These are phyloP conservation scores for Synanceia verrucosa DNA, from an alignment of 2,797 vertebrate genomes.

Conservation along the genomic window DNA sequence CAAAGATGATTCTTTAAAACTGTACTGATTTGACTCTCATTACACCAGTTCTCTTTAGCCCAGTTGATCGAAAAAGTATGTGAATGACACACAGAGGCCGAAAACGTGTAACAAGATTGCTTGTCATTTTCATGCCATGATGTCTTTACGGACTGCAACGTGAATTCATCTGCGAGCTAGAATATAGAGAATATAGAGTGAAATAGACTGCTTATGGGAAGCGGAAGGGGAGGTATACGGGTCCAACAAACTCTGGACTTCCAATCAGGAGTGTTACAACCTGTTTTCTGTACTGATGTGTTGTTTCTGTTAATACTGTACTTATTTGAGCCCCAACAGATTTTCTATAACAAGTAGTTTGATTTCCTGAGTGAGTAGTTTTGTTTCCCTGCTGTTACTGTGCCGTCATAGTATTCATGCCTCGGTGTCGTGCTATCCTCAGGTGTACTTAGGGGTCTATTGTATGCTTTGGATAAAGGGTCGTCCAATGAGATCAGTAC, in stretches of 20 bases:
- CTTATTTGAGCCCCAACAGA: no score
- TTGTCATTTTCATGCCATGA: background rate
- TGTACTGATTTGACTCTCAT: background rate
- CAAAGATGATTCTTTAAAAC: background rate
- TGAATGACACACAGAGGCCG: background rate
- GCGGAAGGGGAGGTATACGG: background rate
- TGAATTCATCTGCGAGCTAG: background rate
- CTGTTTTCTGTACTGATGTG: no score
- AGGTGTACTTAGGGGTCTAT: background rate
- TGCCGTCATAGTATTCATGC: background rate
- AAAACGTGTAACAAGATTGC: background rate
- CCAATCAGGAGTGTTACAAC: background rate
- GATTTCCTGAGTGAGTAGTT: rapidly evolving
- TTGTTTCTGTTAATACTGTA: no score
- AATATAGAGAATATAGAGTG: background rate
- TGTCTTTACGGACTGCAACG: background rate
- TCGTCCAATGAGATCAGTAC: background rate
- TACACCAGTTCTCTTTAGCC: background rate
- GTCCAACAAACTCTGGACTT: background rate
- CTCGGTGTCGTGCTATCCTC: background rate
- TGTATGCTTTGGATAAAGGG: background rate
- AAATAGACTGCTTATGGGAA: background rate
- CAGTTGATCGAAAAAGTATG: background rate
- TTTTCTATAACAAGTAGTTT: no score
- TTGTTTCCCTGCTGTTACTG: background rate